Evolutionary conservation across 2,888 invertebrate species (phyloP), one percentile per base, ranked within the genome.

Genomic region (Hyles lineata): DNA sequence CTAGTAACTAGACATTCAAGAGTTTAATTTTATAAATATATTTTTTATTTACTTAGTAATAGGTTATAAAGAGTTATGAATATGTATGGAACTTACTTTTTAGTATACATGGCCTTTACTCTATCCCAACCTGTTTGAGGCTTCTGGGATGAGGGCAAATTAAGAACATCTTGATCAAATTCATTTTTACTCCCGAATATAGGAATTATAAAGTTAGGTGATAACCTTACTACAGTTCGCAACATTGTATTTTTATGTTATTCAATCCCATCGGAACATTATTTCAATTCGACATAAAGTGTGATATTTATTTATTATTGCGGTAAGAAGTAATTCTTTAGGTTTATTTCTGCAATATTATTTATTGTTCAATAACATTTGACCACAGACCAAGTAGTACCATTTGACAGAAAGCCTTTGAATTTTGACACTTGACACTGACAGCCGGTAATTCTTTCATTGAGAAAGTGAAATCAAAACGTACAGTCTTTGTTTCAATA

Each of bases 101-200:
- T 85, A 35, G 80, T 77, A 79, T 92, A 95, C 92, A 95, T 95
- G 76, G 82, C 80, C 79, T 92, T 93, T 1, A 95, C 87, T 81
- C 95, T 88, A 0, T 94, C 94, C 90, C 92, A 92, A 52, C 95
- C 95, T 50, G 92, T 92, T 80, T 90, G 83, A 35, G 85, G 80
- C 5, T 73, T 52, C 70, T 73, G 70, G 29, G 63, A 52, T 29
- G n/a, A 2, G 2, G 77, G 74, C 23, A 70, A 74, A 50, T 83
- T 77, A 0, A 89, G 71, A 52, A 77, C 29, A 83, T 91, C 82
- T 5, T 80, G 72, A 80, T 93, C 93, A 76, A 87, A 80, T 76
- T 82, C 78, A 72, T 82, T 82, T 55, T 76, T 74, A 15, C 74
- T 73, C 9, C 72, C 74, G 72, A 93, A 83, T 75, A 93, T 74